phyloP scores from a whole-genome alignment of 2,888 invertebrate species.

The Hanleya hanleyi region DNA sequence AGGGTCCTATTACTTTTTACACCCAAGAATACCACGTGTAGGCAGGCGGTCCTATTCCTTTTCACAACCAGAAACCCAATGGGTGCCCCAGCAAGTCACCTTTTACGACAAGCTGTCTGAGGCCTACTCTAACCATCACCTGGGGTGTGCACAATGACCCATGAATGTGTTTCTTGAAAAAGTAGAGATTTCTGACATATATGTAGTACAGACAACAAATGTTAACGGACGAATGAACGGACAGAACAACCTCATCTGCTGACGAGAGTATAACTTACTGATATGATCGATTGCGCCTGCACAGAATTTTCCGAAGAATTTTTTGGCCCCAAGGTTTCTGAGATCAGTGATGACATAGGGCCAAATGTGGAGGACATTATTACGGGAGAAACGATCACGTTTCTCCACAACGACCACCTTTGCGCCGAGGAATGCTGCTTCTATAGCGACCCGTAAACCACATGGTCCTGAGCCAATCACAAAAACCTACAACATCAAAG shows the following conservation, averaged over 20 bases:
- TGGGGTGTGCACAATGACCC: too few relatives aligned
- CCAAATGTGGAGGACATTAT: slow-evolving; percentile 99
- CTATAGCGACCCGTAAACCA: slow-evolving; percentile 95
- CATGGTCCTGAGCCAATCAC: slow-evolving; percentile 98
- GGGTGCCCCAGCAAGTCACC: too few relatives aligned
- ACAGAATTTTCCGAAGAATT: slow-evolving; percentile 99
- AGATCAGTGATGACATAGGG: slow-evolving; percentile 98
- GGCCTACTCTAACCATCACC: too few relatives aligned
- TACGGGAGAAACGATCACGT: slow-evolving; percentile 82
- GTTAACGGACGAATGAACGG: not conserved
- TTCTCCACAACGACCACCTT: slow-evolving; percentile 95
- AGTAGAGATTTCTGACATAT: not conserved
- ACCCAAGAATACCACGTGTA: too few relatives aligned
- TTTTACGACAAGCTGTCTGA: too few relatives aligned
- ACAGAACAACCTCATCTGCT: not conserved
- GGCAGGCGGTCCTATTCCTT: too few relatives aligned
- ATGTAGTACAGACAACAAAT: too few relatives aligned
- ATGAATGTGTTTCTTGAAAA: not conserved
- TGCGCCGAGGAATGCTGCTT: slow-evolving; percentile 95
- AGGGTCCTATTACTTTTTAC: too few relatives aligned
- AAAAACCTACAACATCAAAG: too few relatives aligned
- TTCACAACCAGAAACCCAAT: too few relatives aligned
- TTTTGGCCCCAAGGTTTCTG: slow-evolving; percentile 94
- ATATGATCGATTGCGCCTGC: slow-evolving; percentile 99
- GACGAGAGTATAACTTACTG: slow-evolving; percentile 76